Base-by-base conservation (phyloP, 1,140 invertebrate species). In the Eupeodes corollae region DNA sequence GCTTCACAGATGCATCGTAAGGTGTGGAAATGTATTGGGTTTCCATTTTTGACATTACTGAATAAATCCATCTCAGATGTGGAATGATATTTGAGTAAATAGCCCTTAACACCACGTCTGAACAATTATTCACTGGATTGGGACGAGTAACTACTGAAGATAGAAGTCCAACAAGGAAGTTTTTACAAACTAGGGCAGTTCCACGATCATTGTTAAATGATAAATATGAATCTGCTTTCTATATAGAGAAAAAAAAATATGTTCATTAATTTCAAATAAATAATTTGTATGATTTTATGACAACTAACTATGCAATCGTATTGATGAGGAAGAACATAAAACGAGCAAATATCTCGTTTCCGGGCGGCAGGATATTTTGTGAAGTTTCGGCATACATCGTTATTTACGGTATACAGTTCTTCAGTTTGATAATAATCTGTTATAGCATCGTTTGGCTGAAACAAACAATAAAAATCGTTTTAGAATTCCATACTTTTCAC, bases 61-160 rank as follows among this genome's bases (percentile, higher is more conserved):
- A 43, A 26, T 42, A 52, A 38, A 52, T 52, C 50, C 50, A 52
- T 12, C 12, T 40, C 19, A 52, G 19, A 48, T 52, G 34, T 21
- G 37, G 38, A 9, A 12, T 38, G 1, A 52, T 16, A 11, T 11
- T 12, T 3, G 47, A 42, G n/a, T 48, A 52, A 33, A 45, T 41
- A 1, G 50, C 50, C 13, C 46, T 52, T 14, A 52, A 15, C 8
- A 26, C 16, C 11, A 21, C 26, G 6, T 52, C 43, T 5, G 31
- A 19, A 26, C 46, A 48, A 26, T 46, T 35, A 6, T 13, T 26
- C 1, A 21, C 15, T 30, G 16, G 41, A 39, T 45, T 30, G 13
- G 40, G 37, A 16, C 12, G 2, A n/a, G 43, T 42, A 1, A 47
- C 13, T 18, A 52, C 35, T 26, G 39, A 30, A 6, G 50, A 52